Evolutionary conservation across 2,113 vertebrate genomes (phyloP).

Genomic region (Chloebia gouldiae): DNA sequence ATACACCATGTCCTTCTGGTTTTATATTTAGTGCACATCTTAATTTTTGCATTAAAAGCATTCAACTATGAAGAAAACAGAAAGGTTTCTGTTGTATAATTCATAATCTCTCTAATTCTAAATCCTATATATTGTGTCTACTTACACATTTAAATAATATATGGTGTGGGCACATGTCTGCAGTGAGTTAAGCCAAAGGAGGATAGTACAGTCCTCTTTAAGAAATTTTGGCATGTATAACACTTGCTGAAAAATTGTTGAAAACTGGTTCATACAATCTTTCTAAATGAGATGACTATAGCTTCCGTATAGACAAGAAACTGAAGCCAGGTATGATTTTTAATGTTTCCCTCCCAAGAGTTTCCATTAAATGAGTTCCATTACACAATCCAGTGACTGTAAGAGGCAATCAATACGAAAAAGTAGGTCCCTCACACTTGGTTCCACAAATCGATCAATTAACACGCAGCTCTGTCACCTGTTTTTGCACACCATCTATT

Average conservation of each 20-base stretch:
- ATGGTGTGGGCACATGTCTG: neutral
- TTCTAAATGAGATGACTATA: neutral
- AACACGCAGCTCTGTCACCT: neutral
- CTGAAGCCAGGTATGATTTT: neutral
- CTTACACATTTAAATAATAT: neutral
- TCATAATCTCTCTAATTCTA: neutral
- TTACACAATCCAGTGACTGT: neutral
- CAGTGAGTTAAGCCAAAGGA: neutral
- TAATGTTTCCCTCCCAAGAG: neutral
- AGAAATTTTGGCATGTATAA: neutral
- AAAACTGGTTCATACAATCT: neutral
- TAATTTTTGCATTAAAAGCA: neutral
- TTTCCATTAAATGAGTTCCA: neutral
- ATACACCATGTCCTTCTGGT: neutral
- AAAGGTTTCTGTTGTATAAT: neutral
- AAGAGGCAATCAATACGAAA: neutral
- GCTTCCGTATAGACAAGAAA: neutral
- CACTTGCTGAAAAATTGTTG: neutral
- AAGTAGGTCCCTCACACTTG: neutral
- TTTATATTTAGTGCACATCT: neutral
- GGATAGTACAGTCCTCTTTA: neutral
- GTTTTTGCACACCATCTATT: neutral
- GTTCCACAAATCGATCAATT: rapidly evolving
- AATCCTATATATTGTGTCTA: neutral
- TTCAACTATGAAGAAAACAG: neutral